Base-by-base conservation (phyloP, 1,140 invertebrate species). In the Meloidogyne hapla region DNA sequence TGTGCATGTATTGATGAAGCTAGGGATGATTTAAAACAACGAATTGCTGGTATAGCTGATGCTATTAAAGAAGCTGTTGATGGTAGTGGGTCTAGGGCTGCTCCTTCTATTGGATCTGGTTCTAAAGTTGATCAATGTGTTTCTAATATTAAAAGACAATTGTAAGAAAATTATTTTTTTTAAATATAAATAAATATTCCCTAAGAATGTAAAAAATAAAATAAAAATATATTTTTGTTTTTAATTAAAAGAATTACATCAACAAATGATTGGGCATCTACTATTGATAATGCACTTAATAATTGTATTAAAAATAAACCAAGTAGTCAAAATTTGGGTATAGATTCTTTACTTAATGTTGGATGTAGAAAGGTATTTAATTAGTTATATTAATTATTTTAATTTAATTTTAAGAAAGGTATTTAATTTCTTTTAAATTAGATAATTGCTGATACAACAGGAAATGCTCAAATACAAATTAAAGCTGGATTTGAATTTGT, bases 401-500 rank as follows among this genome's bases (percentile, higher is more conserved):
- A n/a, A n/a, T n/a, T 26, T 70, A 15, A 70, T 67, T 21, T 73
- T 18, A 26, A 72, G n/a, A n/a, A n/a, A n/a, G n/a, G n/a, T n/a
- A n/a, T n/a, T n/a, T n/a, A n/a, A n/a, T n/a, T n/a, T n/a, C 40
- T 28, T 23, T 61, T 61, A 23, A 62, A n/a, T 26, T 61, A 82
- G 83, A 85, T 85, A 21, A 86, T 86, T 63, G 86, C 85, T 56
- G 85, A 86, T 74, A 83, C 83, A 10, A 82, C 84, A 62, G 85
- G 85, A 62, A 80, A 79, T 25, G 85, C 86, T 28, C 72, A 83
- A 6, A 61, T 78, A 40, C 85, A 86, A 64, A 77, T 86, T 15
- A 87, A 87, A 73, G 86, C 84, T 48, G 85, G 85, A 18, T 86
- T 86, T 70, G 85, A 86, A 48, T 86, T 86, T 65, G 83, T 86